A percentile compares a stretch with the other conserved stretches of the same genome.
These are phyloP conservation scores for Gymnoscelis rufifasciata DNA, from an alignment of 2,888 invertebrate species.

Conservation along the genomic window DNA sequence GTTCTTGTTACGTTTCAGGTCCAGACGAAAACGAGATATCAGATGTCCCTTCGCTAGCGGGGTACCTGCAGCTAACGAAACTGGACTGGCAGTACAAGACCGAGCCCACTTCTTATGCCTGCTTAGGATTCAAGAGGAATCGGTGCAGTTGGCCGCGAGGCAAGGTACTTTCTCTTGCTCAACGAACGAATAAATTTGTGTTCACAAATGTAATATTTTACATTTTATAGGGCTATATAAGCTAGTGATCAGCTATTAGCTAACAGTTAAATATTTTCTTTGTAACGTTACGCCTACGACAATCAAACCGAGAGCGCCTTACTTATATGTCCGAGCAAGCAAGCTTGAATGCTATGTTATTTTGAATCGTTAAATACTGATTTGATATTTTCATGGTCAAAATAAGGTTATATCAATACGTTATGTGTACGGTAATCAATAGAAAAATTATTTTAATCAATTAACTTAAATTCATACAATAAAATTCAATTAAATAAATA, in stretches of 20 bases:
- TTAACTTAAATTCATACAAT: too few relatives aligned
- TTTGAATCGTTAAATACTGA: background rate
- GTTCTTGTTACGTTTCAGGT: constrained; percentile 67
- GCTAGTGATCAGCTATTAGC: too few relatives aligned
- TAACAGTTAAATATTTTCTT: too few relatives aligned
- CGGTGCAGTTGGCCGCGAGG: constrained; percentile 94
- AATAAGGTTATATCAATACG: too few relatives aligned
- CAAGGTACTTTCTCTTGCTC: constrained; percentile 62
- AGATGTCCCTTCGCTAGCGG: constrained; percentile 91
- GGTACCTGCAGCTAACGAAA: constrained; percentile 90
- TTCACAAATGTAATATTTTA: too few relatives aligned
- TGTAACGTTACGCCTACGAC: too few relatives aligned
- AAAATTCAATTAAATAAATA: too few relatives aligned
- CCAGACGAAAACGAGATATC: constrained; percentile 93
- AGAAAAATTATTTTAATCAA: too few relatives aligned
- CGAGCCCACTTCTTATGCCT: constrained; percentile 88
- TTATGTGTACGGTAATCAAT: too few relatives aligned
- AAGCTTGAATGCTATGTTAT: constrained; percentile 11
- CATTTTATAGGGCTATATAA: too few relatives aligned
- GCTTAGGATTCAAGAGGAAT: constrained; percentile 88
- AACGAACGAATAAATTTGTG: too few relatives aligned
- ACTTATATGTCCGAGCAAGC: background rate
- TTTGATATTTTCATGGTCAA: too few relatives aligned
- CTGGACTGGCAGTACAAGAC: constrained; percentile 95
- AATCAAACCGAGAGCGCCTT: background rate